phyloP scores from a whole-genome alignment of 2,797 vertebrate genomes.

The Argyrosomus regius region DNA sequence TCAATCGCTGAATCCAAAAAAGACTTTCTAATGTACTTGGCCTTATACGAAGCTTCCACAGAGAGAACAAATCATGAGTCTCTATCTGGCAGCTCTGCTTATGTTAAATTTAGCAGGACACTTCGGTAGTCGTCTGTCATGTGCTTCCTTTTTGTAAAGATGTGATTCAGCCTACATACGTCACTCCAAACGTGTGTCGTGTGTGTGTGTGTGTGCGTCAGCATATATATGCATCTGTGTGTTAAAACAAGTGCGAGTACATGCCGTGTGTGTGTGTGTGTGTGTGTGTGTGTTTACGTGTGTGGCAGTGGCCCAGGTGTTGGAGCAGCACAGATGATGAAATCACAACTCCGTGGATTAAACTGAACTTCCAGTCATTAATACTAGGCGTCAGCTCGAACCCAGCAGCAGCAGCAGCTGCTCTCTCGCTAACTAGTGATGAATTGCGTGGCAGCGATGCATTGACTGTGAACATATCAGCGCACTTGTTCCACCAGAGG shows the following conservation, averaged over 20 bases:
- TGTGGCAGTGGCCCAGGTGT: constrained; percentile 4
- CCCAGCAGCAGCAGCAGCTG: constrained; percentile 19
- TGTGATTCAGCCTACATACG: background rate
- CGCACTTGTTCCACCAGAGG: constrained; percentile 38
- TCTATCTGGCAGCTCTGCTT: background rate
- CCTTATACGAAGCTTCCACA: background rate
- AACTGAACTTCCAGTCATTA: constrained; percentile 22
- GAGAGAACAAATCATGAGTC: background rate
- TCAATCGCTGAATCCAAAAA: background rate
- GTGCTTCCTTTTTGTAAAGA: background rate
- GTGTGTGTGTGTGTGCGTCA: background rate
- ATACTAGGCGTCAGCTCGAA: constrained; percentile 16
- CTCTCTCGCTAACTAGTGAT: constrained; percentile 28
- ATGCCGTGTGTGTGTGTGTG: too few relatives aligned
- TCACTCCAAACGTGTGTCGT: background rate
- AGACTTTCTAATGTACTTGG: background rate
- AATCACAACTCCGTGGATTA: background rate
- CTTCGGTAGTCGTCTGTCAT: background rate
- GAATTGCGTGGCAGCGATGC: constrained; percentile 19
- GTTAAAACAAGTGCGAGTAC: background rate
- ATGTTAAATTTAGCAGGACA: background rate
- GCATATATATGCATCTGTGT: background rate
- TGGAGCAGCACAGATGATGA: background rate
- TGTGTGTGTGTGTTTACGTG: constrained; percentile 10
- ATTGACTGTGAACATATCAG: constrained; percentile 32